phyloP scores from a whole-genome alignment of 2,113 vertebrate species.

The Tonatia bakeri region DNA sequence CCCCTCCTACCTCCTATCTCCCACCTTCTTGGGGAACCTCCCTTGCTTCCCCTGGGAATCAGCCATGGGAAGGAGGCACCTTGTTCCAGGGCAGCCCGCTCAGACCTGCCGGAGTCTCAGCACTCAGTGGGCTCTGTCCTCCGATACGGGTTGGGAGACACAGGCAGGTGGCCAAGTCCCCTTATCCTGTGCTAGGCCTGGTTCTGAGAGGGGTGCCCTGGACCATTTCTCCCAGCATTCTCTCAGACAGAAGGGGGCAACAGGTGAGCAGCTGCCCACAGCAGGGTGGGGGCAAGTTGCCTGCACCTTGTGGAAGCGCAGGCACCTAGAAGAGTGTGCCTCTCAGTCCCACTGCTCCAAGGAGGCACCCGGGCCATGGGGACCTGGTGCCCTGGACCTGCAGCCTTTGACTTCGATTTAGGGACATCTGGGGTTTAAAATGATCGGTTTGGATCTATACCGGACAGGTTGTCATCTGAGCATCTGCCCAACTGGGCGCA shows the following conservation, averaged over 20 bases:
- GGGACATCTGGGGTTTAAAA: neutral
- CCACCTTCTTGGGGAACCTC: neutral
- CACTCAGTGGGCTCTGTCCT: fast-evolving
- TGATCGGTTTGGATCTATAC: neutral
- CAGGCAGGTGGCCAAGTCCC: neutral
- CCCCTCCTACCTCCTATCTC: no score
- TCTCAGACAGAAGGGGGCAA: fast-evolving
- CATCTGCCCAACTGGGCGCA: fast-evolving
- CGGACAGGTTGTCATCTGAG: neutral
- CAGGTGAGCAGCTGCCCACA: neutral
- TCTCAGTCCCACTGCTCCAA: fast-evolving
- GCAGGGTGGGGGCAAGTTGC: no score
- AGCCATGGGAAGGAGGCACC: neutral
- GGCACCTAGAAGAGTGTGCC: neutral
- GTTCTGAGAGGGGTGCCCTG: neutral
- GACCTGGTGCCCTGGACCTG: neutral
- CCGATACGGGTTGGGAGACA: neutral
- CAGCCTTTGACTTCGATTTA: neutral
- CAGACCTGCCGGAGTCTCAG: neutral
- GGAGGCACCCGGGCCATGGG: neutral
- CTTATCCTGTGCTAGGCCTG: neutral
- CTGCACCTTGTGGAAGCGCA: fast-evolving
- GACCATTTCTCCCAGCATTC: neutral
- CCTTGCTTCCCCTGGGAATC: fast-evolving
- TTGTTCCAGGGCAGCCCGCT: fast-evolving